Evolutionary conservation across 2,888 invertebrate species (phyloP).

Genomic region (Dryobota labecula): DNA sequence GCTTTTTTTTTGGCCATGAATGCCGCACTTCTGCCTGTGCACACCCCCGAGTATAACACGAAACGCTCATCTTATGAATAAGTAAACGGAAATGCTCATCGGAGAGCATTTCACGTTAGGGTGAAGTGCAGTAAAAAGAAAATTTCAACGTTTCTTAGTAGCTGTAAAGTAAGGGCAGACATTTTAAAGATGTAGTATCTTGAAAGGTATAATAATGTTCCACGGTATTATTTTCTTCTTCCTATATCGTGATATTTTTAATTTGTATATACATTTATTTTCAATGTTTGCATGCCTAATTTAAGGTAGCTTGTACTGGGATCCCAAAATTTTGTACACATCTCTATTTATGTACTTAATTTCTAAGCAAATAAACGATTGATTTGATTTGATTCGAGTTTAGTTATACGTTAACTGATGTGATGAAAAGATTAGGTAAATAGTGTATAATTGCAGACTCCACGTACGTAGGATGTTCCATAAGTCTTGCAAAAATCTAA

Average conservation of each 20-base stretch:
- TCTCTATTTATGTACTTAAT: too few relatives aligned
- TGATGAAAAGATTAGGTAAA: not conserved
- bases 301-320: too few relatives aligned
- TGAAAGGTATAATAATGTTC: not conserved
- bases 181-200: not conserved
- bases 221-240: not conserved
- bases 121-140: constrained; percentile 2
- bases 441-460: not conserved
- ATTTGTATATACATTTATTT: too few relatives aligned
- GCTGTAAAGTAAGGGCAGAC: not conserved
- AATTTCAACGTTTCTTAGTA: constrained; percentile 4
- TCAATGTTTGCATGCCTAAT: too few relatives aligned
- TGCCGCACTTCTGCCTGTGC: not conserved
- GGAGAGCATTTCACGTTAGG: not conserved
- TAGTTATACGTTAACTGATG: not conserved
- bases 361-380: too few relatives aligned
- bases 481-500: too few relatives aligned
- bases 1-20: not conserved
- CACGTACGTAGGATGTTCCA: too few relatives aligned
- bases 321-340: too few relatives aligned
- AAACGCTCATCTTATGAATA: constrained; percentile 27
- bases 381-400: too few relatives aligned
- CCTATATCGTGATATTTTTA: too few relatives aligned
- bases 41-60: not conserved
- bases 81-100: constrained; percentile 8